phyloP scores from a whole-genome alignment of 2,888 invertebrate species.

The Serrognathus titanus region DNA sequence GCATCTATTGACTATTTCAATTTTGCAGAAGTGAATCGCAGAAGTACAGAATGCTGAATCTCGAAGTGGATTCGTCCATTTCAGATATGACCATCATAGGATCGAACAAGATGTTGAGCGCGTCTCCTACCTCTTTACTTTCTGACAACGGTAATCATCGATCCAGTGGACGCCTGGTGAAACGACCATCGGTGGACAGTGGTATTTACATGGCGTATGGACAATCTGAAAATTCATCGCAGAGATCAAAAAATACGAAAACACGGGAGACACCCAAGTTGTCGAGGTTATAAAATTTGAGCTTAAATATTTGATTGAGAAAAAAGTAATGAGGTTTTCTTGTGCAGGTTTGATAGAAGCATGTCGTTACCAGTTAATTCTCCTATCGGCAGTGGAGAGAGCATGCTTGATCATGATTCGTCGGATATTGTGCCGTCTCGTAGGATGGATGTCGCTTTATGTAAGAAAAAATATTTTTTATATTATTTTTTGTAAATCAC shows the following conservation, averaged over 20 bases:
- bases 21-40: conserved; percentile 47
- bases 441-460: conserved; percentile 81
- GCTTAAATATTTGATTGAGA: neutral
- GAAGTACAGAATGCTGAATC: conserved; percentile 52
- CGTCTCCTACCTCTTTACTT: conserved; percentile 42
- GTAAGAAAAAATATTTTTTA: conserved; percentile 53
- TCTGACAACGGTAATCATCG: conserved; percentile 42
- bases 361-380: conserved; percentile 63
- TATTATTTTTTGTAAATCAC: too few species aligned
- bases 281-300: conserved; percentile 43
- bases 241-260: conserved; percentile 38
- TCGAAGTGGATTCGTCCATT: conserved; percentile 47
- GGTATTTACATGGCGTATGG: conserved; percentile 66
- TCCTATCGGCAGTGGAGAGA: conserved; percentile 51
- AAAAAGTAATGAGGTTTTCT: conserved; percentile 13
- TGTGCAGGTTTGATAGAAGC: conserved; percentile 65
- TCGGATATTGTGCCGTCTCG: conserved; percentile 53
- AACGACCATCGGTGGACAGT: conserved; percentile 74
- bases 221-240: conserved; percentile 41
- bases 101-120: conserved; percentile 39
- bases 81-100: conserved; percentile 27
- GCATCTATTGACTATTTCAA: neutral
- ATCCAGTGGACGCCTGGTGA: conserved; percentile 53
- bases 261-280: conserved; percentile 46
- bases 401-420: conserved; percentile 50